Conservation (phyloP, 2,113 vertebrate species). For the Heloderma charlesbogerti region DNA sequence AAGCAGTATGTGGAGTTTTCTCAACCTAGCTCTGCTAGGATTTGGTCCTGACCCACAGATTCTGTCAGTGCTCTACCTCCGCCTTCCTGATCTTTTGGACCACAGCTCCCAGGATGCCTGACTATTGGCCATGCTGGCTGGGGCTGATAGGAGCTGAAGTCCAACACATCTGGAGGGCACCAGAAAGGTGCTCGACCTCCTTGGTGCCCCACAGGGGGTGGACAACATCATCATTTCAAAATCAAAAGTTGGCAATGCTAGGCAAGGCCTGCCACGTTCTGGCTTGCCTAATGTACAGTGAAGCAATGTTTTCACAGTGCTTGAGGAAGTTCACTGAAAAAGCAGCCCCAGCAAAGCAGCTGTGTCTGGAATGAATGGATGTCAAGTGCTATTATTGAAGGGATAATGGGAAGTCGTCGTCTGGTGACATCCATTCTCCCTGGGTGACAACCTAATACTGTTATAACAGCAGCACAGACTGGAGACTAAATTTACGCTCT, state of each 20-base stretch:
- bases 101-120: too few species aligned
- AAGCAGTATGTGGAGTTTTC: not conserved
- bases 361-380: conserved; percentile 38
- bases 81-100: too few species aligned
- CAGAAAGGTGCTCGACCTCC: not conserved
- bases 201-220: not conserved
- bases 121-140: too few species aligned
- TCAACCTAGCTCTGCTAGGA: not conserved
- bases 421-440: conserved; percentile 44
- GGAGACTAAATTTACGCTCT: conserved; percentile 20
- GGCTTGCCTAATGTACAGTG: conserved; percentile 24
- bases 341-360: conserved; percentile 18
- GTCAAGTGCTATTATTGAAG: conserved; percentile 47
- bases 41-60: not conserved
- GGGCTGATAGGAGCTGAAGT: too few species aligned
- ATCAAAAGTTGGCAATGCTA: not conserved
- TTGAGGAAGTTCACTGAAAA: conserved; percentile 16
- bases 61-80: not conserved
- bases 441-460: conserved; percentile 21
- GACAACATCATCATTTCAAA: not conserved
- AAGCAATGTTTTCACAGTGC: not conserved
- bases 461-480: conserved; percentile 22
- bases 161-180: too few species aligned
- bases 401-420: not conserved
- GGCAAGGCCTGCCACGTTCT: not conserved